Base-by-base conservation (phyloP, 2,888 invertebrate species). In the Ophonus ardosiacus region DNA sequence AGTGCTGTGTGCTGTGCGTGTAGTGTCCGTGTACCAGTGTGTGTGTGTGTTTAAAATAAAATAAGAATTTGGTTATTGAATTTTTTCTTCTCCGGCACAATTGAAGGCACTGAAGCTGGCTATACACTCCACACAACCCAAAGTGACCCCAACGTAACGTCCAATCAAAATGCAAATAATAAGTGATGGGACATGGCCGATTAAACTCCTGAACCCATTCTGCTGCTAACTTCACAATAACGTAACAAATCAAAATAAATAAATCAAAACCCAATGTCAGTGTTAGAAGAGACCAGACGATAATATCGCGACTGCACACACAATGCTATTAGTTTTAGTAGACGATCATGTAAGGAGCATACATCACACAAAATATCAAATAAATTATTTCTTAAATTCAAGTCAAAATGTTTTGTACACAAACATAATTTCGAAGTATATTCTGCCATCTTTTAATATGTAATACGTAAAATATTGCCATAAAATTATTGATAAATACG, bases 201-300 rank as follows among this genome's bases (percentile, higher is more conserved):
- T 84, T 85, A 80, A 85, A 85, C 51, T 61, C 56, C 80, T 68
- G 85, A 85, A 85, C 85, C 85, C 85, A 85, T 85, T 85, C 85
- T 85, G 85, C 85, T 85, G 80, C 68, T 65, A 68, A 40, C 40
- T 68, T 68, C 68, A 38, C 38, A 38, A 38, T 38, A 84, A 84
- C 74, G 68, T 40, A 84, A 84, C 65, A 78, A 84, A 80, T 61
- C 31, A 61, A 63, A 78, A 51, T 43, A 63, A 84, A 76, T 21
- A 84, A 85, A 71, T 80, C 56, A 71, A 38, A 79, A 85, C 76
- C 43, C 61, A 84, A 79, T 74, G 76, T 63, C 78, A 78, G 79
- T 85, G 79, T 85, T 85, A 85, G 80, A 79, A 76, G 51, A 82
- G 63, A 83, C 76, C 74, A 83, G 76, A 83, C 76, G 76, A 57